Evolutionary conservation across 1,140 invertebrate species (phyloP), one percentile per base, ranked within the genome.

Genomic region (Archivesica marissinica): DNA sequence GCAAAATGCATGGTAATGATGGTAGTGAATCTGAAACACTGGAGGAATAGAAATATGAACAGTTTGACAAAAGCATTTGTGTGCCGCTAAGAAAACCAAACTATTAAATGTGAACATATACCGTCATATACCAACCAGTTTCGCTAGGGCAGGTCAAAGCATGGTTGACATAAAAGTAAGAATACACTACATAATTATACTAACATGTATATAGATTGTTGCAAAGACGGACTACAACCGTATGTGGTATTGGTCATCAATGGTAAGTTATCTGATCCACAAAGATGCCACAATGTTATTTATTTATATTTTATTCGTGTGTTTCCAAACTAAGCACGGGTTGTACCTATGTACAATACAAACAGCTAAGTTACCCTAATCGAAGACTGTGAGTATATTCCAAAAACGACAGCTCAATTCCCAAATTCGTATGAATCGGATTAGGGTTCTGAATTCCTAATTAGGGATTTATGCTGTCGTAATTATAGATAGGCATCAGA

Each of bases 221-320:
- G 28, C 2, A 33, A 38, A 38, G 61, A 41, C 2, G 28, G 1
- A 25, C 28, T 13, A 59, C 54, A 7, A 4, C 4, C 4, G 74
- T 76, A 20, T 47, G 74, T 15, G 74, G 74, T 56, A 76, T 76
- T 30, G 74, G 59, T 76, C 23, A 52, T 28, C 74, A 76, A 33
- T 76, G 74, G 52, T 52, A 56, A 23, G 50, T 52, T 76, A n/a
- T 47, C 74, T 15, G 74, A 52, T 25, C 4, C 59, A 28, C 74
- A 56, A 56, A 35, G 1, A 4, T 9, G 35, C 30, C 15, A 76
- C 33, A 56, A 56, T 28, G n/a, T n/a, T 6, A 41, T n/a, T 9
- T 75, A 75, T 75, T 47, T 41, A 11, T 50, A 75, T 52, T 56
- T 76, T 25, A 30, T 76, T 15, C 59, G 52, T 59, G 54, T 59